phyloP scores from a whole-genome alignment of 2,797 vertebrate species.

The Dromococcyx pavoninus region DNA sequence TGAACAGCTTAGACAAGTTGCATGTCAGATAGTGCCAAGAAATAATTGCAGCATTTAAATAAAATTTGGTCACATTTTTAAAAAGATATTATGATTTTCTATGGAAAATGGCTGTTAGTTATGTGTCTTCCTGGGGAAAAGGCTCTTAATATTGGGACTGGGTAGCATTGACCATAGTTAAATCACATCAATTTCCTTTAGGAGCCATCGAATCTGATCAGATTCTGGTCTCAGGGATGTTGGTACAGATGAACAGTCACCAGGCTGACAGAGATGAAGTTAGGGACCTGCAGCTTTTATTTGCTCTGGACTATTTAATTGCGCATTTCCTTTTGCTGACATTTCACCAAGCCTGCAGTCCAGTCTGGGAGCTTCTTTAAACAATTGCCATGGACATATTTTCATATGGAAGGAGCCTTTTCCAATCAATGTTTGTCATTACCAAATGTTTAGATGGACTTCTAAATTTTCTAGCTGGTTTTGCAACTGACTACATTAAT shows the following conservation, averaged over 20 bases:
- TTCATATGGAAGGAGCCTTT: neutral
- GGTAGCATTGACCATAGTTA: neutral
- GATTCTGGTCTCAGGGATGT: neutral
- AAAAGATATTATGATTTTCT: conserved; percentile 33
- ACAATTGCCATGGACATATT: neutral
- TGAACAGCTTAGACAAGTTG: conserved; percentile 53
- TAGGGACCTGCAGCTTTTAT: neutral
- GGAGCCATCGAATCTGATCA: neutral
- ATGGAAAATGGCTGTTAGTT: conserved; percentile 34
- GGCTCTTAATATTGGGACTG: neutral
- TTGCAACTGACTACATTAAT: conserved; percentile 59
- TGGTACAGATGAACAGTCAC: conserved; percentile 10
- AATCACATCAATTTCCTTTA: neutral
- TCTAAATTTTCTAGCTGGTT: conserved; percentile 27
- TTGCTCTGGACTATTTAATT: neutral
- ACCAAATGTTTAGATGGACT: conserved; percentile 12
- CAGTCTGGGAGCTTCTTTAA: neutral
- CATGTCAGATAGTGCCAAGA: conserved; percentile 30
- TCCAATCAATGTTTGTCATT: neutral
- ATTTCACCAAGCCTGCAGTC: neutral
- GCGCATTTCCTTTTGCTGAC: neutral
- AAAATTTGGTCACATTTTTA: conserved; percentile 48
- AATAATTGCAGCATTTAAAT: conserved; percentile 65
- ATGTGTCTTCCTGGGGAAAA: neutral
- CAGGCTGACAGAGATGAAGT: neutral